Evolutionary conservation across 2,113 vertebrate species (phyloP), one percentile per base, ranked within the genome.

Genomic region (Takifugu bimaculatus): DNA sequence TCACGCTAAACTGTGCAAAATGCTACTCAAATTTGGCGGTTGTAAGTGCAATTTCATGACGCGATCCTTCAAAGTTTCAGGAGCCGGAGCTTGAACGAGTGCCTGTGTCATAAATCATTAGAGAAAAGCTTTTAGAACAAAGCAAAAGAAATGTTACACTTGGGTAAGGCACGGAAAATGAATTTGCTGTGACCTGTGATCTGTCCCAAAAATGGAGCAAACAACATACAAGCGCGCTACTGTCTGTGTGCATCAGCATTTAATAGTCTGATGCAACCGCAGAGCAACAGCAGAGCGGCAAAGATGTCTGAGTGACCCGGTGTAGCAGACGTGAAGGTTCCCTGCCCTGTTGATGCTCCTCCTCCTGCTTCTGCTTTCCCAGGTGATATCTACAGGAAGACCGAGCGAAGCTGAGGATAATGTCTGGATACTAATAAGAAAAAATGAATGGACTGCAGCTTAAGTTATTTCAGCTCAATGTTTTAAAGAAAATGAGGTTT

Each of bases 241-340:
- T 45, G 67, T 77, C 26, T 56, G 53, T 52, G 14, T 45, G 50
- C 43, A 28, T 77, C 54, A 56, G 35, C 48, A 2, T 25, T 74
- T 54, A 48, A 71, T 78, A 42, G 55, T 64, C 77, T 85, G 74
- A 83, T 81, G 83, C 71, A 85, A 83, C 65, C 6, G 12, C 73
- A 66, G 45, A 39, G 75, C 80, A 83, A 83, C 3, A 63, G 27
- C 58, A 60, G 51, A 12, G 47, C n/a, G 58, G 45, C 60, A 45
- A 27, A 20, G 48, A 47, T 25, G 53, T 15, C 44, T 63, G 49
- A 7, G 59, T 56, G 53, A 62, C 61, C 47, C 45, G 27, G 12
- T 56, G 29, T 6, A 39, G 35, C 35, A 39, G 35, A 39, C 35
- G 3, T 39, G 35, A 39, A 10, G 35, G 7, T 39, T 39, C 5